A percentile compares a stretch with the other conserved stretches of the same genome.
These are phyloP conservation scores for Sclerurus mexicanus DNA, from an alignment of 2,113 vertebrate species.

Conservation along the genomic window DNA sequence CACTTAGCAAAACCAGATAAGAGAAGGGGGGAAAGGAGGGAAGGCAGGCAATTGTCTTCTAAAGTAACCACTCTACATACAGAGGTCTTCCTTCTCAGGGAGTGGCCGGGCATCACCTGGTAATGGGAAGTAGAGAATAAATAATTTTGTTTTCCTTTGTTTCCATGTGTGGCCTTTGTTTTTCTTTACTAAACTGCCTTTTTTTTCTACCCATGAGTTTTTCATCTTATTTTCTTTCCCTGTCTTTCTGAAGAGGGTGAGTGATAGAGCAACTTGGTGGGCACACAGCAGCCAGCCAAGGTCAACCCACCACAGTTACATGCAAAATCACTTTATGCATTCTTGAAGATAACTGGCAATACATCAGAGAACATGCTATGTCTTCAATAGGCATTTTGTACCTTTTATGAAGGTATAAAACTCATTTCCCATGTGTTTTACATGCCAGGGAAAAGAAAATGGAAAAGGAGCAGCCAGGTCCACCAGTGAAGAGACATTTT, in stretches of 20 bases:
- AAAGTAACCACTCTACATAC: fast-evolving
- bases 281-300: not conserved
- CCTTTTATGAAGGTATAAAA: not conserved
- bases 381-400: not conserved
- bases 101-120: not conserved
- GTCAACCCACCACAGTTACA: not conserved
- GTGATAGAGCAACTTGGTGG: not conserved
- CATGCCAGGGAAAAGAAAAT: not conserved
- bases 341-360: not conserved
- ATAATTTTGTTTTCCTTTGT: not conserved
- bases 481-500: not conserved
- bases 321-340: not conserved
- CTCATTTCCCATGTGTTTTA: not conserved
- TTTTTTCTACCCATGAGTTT: not conserved
- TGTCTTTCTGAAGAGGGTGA: not conserved
- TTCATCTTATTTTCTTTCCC: not conserved
- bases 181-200: not conserved
- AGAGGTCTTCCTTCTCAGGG: not conserved
- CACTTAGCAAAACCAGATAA: not conserved
- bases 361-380: not conserved
- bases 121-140: not conserved
- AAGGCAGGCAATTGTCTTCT: not conserved
- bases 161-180: fast-evolving
- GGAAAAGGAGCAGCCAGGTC: not conserved
- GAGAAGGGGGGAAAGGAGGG: not conserved